Evolutionary conservation across 2,797 vertebrate species (phyloP).

Genomic region (Borostomias antarcticus): DNA sequence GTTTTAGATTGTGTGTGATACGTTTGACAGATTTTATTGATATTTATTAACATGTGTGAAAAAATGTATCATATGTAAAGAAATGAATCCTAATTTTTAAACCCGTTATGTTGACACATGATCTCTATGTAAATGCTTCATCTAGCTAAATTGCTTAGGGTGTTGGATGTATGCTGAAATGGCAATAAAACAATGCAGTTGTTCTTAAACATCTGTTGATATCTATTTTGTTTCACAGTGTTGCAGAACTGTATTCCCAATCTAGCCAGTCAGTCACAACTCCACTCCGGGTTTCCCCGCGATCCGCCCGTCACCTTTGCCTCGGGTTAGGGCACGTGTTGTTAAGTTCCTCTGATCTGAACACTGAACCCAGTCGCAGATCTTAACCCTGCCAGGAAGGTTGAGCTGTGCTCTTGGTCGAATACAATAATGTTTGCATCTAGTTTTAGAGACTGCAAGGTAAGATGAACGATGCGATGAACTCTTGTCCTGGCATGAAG

Average conservation of each 20-base stretch:
- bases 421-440: conserved; percentile 49
- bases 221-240: conserved; percentile 18
- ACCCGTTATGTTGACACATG: conserved; percentile 65
- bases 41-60: conserved; percentile 86
- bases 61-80: conserved; percentile 84
- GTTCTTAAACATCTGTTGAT: conserved; percentile 40
- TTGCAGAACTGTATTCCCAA: not conserved
- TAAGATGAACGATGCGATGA: conserved; percentile 26
- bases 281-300: not conserved
- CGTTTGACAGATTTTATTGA: conserved; percentile 80
- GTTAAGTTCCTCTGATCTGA: too few species aligned
- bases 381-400: not conserved
- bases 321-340: too few species aligned
- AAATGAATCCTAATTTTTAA: conserved; percentile 83
- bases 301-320: not conserved
- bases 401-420: too few species aligned
- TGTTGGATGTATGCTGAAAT: conserved; percentile 76
- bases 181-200: conserved; percentile 78
- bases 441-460: conserved; percentile 71
- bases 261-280: not conserved
- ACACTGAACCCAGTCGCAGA: conserved; percentile 1
- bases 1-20: conserved; percentile 71
- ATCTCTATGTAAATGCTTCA: conserved; percentile 78
- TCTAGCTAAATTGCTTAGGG: conserved; percentile 76
- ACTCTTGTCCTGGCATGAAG: too few species aligned